Percentiles rank a stretch among this genome's conserved stretches.
These are phyloP conservation scores for Hanleya hanleyi DNA, from an alignment of 2,888 invertebrate species.

Conservation along the genomic window DNA sequence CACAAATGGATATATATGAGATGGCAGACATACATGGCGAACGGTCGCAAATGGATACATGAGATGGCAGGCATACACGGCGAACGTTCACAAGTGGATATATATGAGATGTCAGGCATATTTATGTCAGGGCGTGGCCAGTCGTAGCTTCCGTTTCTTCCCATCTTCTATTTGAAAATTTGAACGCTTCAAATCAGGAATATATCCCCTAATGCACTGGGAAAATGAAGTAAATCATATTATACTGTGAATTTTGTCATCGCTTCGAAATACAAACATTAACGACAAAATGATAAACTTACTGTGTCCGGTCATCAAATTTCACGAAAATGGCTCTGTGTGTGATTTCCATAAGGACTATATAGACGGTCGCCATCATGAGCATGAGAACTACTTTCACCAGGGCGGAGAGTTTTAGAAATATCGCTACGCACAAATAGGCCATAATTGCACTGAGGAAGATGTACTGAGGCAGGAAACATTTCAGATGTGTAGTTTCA, in stretches of 20 bases:
- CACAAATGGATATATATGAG: too few species aligned
- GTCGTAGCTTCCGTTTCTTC: too few species aligned
- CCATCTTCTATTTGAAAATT: too few species aligned
- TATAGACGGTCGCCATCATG: slow-evolving; percentile 84
- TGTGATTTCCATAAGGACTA: slow-evolving; percentile 86
- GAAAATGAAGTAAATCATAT: background rate
- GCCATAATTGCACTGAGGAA: slow-evolving; percentile 88
- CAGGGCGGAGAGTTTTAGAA: slow-evolving; percentile 86
- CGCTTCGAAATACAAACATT: background rate
- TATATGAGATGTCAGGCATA: too few species aligned
- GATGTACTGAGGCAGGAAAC: slow-evolving; percentile 85
- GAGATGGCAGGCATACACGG: too few species aligned
- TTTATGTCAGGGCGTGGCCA: too few species aligned
- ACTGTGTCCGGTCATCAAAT: slow-evolving; percentile 78
- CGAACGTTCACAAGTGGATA: too few species aligned
- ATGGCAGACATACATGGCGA: too few species aligned
- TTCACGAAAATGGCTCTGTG: slow-evolving; percentile 87
- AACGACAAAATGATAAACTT: slow-evolving; percentile 24
- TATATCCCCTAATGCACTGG: too few species aligned
- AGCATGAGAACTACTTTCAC: slow-evolving; percentile 85
- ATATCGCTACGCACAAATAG: slow-evolving; percentile 88
- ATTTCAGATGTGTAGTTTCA: slow-evolving; percentile 79
- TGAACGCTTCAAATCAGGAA: background rate
- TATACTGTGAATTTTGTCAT: too few species aligned
- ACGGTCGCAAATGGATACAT: too few species aligned